These are phyloP conservation scores for Pristionchus fissidentatus DNA, from an alignment of 2,888 invertebrate genomes.

Conservation along the genomic window DNA sequence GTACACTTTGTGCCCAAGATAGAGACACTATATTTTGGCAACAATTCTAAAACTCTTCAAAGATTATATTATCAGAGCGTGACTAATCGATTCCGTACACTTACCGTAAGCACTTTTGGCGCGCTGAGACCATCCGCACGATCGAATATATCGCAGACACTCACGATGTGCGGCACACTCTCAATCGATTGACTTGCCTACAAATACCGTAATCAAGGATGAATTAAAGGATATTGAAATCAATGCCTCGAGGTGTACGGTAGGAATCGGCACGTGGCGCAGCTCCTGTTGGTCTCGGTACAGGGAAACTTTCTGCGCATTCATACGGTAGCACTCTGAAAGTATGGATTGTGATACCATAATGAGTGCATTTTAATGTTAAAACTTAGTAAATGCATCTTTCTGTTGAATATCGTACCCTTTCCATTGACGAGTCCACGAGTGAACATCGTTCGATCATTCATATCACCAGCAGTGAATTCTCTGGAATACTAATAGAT, in stretches of 20 bases:
- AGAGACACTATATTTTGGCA: too few species aligned
- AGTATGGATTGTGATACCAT: background rate
- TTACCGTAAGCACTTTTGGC: constrained; percentile 59
- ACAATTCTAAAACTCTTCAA: background rate
- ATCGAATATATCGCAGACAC: constrained; percentile 50
- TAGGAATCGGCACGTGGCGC: constrained; percentile 29
- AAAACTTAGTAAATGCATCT: background rate
- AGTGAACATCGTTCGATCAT: background rate
- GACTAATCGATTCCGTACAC: constrained; percentile 51
- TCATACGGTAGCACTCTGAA: constrained; percentile 30
- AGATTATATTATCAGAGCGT: constrained; percentile 44
- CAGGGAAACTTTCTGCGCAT: background rate
- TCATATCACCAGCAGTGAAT: constrained; percentile 10
- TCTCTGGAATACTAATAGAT: background rate
- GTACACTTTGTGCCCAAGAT: too few species aligned
- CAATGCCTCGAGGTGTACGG: constrained; percentile 34
- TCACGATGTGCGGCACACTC: constrained; percentile 8
- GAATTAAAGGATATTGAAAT: background rate
- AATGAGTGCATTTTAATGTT: too few species aligned
- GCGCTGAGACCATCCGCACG: constrained; percentile 64
- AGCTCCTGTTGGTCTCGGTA: background rate
- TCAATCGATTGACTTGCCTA: background rate
- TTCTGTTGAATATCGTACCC: background rate
- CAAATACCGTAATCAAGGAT: background rate
- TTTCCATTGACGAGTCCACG: background rate